Base-by-base conservation (phyloP, 1,140 invertebrate species). In the Stenopsyche tienmushanensis region DNA sequence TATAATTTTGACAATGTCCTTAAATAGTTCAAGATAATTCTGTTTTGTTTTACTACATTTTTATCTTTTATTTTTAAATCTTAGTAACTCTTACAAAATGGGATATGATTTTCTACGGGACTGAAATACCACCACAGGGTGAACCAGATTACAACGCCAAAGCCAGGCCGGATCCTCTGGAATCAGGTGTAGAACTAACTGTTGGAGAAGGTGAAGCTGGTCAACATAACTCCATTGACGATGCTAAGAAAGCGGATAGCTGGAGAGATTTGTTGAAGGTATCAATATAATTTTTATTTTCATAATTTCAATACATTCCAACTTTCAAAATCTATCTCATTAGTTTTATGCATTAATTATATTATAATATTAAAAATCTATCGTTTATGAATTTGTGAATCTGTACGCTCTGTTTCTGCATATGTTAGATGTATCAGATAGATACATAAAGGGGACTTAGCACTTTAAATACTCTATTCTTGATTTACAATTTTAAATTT, bases 101-200 rank as follows among this genome's bases (percentile, higher is more conserved):
- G 88, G 83, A 87, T 72, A 76, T 93, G 68, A 86, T 90, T 70
- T 83, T 91, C 76, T 90, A 92, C 74, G 90, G 90, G 21, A 93
- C 90, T 9, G 83, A 86, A 63, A 78, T 79, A 1, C 83, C 84
- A n/a, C 79, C 85, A 13, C 83, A 84, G 63, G 75, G 78, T 54
- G 80, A 82, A 49, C 15, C 53, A 26, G 64, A 65, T 41, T 21
- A 23, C n/a, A 42, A 55, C 24, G 42, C 65, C 3, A 15, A 50
- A 47, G 42, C 13, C 17, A 15, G 23, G 9, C 18, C 25, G 5
- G 54, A 58, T 2, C 47, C 41, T 34, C 26, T 41, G 25, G 41
- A 52, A 15, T 9, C 25, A 7, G 57, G 17, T 17, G 20, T 24
- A 24, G 34, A 60, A 13, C 20, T 69, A 1, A 39, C 47, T 34